Base-by-base conservation (phyloP, 1,140 invertebrate species). In the Eurosta solidaginis region DNA sequence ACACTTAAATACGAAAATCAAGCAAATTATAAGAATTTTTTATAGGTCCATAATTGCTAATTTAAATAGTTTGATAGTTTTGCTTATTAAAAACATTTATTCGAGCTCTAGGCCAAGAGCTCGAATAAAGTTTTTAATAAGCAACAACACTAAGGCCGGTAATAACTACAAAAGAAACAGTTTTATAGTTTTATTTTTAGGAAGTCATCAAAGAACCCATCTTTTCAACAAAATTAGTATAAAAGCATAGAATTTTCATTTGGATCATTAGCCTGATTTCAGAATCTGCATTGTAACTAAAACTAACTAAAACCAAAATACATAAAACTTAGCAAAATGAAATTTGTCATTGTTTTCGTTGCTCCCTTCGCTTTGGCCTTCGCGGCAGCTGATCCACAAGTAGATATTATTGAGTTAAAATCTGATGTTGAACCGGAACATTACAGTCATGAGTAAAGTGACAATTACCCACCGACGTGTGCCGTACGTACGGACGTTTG, bases 401-500 rank as follows among this genome's bases (percentile, higher is more conserved):
- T 27, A 12, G 6, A 63, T n/a, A 33, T 54, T n/a, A 12, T 74
- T 3, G 27, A 45, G 9, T 84, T 84, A 78, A 86, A 88, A 0
- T 80, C 29, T 68, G 85, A 89, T 33, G 63, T 74, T 12, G 81
- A 88, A 12, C 76, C 88, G 3, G 87, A 87, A 4, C 81, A 83
- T 36, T 90, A 82, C 85, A 77, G 33, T 5, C 88, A 81, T 73
- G 76, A 7, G 89, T 91, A 87, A 78, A 68, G 74, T 44, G 9
- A 14, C 14, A 45, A 20, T n/a, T n/a, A n/a, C n/a, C n/a, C n/a
- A n/a, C n/a, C n/a, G n/a, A n/a, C n/a, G n/a, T n/a, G n/a, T n/a
- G n/a, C n/a, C n/a, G n/a, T n/a, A n/a, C n/a, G n/a, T n/a, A n/a
- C n/a, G n/a, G n/a, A n/a, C n/a, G n/a, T n/a, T n/a, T n/a, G n/a